phyloP scores from a whole-genome alignment of 1,140 invertebrate genomes.

The Hestina assimilis region DNA sequence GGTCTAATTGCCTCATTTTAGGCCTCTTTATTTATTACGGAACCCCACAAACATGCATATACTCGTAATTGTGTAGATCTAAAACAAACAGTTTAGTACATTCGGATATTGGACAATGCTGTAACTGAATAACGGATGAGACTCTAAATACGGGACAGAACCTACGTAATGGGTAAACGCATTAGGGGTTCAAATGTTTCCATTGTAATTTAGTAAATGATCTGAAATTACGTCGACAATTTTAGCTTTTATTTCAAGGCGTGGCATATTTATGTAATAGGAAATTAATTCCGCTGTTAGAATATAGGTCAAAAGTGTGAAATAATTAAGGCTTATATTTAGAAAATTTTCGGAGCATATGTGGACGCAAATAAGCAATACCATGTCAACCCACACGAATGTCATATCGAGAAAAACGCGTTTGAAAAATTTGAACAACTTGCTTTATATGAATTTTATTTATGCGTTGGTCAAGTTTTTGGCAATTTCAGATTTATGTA shows the following conservation, averaged over 20 bases:
- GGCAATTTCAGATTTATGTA: too few species aligned
- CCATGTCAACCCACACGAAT: too few species aligned
- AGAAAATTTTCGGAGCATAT: too few species aligned
- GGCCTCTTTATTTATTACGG: background rate
- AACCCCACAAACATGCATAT: background rate
- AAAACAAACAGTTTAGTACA: constrained; percentile 22
- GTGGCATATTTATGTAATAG: background rate
- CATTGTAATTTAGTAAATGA: constrained; percentile 30
- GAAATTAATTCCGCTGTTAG: too few species aligned
- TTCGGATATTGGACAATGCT: constrained; percentile 1
- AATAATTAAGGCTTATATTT: too few species aligned
- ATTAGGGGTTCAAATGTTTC: constrained; percentile 29
- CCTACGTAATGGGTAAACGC: constrained; percentile 30
- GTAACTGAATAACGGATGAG: constrained; percentile 19
- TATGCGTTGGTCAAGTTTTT: too few species aligned
- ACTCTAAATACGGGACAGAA: constrained; percentile 25
- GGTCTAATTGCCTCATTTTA: background rate
- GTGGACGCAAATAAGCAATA: too few species aligned
- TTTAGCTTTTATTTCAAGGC: background rate
- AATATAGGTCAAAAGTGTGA: too few species aligned
- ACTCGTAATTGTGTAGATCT: constrained; percentile 2
- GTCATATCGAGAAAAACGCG: too few species aligned
- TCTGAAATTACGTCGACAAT: constrained; percentile 13
- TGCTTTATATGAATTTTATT: too few species aligned
- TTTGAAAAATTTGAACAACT: too few species aligned